Conservation (phyloP, 2,888 invertebrate genomes). For the Mimachlamys varia region DNA sequence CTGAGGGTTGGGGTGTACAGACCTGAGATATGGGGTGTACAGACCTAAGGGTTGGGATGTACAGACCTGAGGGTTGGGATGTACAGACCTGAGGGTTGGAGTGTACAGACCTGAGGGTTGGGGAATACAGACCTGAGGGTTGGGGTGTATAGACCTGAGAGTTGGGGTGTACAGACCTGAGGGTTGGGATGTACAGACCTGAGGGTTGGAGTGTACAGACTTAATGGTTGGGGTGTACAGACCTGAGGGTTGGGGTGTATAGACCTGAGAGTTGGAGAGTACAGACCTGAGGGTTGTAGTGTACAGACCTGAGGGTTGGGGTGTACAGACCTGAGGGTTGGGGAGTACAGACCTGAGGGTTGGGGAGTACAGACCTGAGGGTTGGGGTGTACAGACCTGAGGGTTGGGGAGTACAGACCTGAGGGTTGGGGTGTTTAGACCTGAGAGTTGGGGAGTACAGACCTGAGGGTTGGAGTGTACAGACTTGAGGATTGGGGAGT, state of each 20-base stretch:
- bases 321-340: slow-evolving; percentile 48
- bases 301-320: slow-evolving; percentile 49
- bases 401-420: slow-evolving; percentile 49
- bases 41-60: too few relatives aligned
- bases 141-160: slow-evolving; percentile 50
- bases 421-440: slow-evolving; percentile 48
- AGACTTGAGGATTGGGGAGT: slow-evolving; percentile 50
- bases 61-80: slow-evolving; percentile 49
- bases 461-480: slow-evolving; percentile 50
- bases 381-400: slow-evolving; percentile 49
- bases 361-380: slow-evolving; percentile 50
- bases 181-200: slow-evolving; percentile 49
- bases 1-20: slow-evolving; percentile 47
- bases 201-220: slow-evolving; percentile 48
- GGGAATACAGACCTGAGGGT: slow-evolving; percentile 46
- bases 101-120: slow-evolving; percentile 48
- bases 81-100: slow-evolving; percentile 49
- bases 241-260: slow-evolving; percentile 50
- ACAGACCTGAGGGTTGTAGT: slow-evolving; percentile 47
- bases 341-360: slow-evolving; percentile 46
- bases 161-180: slow-evolving; percentile 49
- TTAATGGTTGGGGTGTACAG: slow-evolving; percentile 46
- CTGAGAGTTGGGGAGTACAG: slow-evolving; percentile 46
- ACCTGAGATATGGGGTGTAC: too few relatives aligned
- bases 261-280: slow-evolving; percentile 49